Conservation (phyloP, 1,140 invertebrate species). For the Drosophila micromelanica region DNA sequence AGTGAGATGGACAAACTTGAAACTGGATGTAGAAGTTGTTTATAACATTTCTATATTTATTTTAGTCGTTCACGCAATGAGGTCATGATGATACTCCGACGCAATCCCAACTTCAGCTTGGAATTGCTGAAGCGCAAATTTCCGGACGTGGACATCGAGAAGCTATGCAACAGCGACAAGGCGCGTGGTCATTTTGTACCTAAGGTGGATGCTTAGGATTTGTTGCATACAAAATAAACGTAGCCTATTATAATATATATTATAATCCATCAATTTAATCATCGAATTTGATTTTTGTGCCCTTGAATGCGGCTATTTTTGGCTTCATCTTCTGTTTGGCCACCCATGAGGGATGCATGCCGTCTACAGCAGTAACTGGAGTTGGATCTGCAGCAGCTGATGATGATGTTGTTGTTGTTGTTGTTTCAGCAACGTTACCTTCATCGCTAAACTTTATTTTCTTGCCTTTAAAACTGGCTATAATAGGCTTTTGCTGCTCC, state of each 20-base stretch:
- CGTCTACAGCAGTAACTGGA: background rate
- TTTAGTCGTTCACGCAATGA: slow-evolving; percentile 87
- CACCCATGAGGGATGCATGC: slow-evolving; percentile 87
- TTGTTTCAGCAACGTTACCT: slow-evolving; percentile 18
- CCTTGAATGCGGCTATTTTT: slow-evolving; percentile 72
- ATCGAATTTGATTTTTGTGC: slow-evolving; percentile 84
- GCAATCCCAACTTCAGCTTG: slow-evolving; percentile 91
- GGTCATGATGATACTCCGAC: slow-evolving; percentile 88
- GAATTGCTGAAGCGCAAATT: slow-evolving; percentile 89
- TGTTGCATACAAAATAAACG: slow-evolving; percentile 26
- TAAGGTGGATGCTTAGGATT: slow-evolving; percentile 66
- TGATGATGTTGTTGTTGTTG: background rate
- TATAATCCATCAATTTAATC: slow-evolving; percentile 23
- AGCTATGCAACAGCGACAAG: slow-evolving; percentile 86
- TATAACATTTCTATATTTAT: slow-evolving; percentile 59
- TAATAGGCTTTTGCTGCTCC: slow-evolving; percentile 71
- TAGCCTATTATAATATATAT: slow-evolving; percentile 26
- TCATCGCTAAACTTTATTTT: slow-evolving; percentile 81
- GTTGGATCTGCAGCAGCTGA: background rate
- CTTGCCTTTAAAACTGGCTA: slow-evolving; percentile 60
- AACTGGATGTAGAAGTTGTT: background rate
- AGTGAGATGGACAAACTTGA: slow-evolving; percentile 75
- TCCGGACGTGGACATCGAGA: slow-evolving; percentile 91
- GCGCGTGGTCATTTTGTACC: slow-evolving; percentile 87
- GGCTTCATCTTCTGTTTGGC: slow-evolving; percentile 85